Percentiles rank a stretch among this genome's conserved stretches.
These are phyloP conservation scores for Lordiphosa mommai DNA, from an alignment of 1,140 invertebrate species.

Conservation along the genomic window DNA sequence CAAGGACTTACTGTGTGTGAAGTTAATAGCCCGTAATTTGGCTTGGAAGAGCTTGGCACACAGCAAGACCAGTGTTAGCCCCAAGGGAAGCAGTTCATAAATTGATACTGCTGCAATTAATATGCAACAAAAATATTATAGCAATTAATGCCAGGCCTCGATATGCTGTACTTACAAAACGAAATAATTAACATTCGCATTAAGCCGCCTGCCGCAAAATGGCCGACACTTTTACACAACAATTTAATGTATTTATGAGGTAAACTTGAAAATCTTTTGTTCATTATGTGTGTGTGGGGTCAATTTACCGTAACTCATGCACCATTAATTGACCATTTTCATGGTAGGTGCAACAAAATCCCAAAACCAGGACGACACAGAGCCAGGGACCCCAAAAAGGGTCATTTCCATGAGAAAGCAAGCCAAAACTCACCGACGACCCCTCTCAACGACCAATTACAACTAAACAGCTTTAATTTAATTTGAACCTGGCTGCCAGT, in stretches of 20 bases:
- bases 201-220: conserved; percentile 10
- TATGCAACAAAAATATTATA: conserved; percentile 6
- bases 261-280: conserved; percentile 58
- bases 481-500: conserved; percentile 50
- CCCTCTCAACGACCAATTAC: conserved; percentile 75
- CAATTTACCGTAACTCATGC: conserved; percentile 72
- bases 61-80: neutral
- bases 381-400: conserved; percentile 53
- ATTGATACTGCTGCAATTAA: conserved; percentile 11
- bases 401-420: conserved; percentile 42
- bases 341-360: conserved; percentile 61
- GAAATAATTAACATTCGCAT: conserved; percentile 35
- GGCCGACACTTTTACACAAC: conserved; percentile 25
- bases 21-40: conserved; percentile 44
- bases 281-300: conserved; percentile 54
- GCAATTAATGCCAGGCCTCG: conserved; percentile 25
- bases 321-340: conserved; percentile 73
- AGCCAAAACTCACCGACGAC: conserved; percentile 27
- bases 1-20: conserved; percentile 2
- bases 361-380: conserved; percentile 23
- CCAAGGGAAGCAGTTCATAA: no score
- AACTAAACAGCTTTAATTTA: conserved; percentile 78
- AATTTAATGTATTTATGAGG: conserved; percentile 18
- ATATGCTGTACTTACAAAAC: neutral
- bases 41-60: conserved; percentile 12